phyloP scores from a whole-genome alignment of 2,888 invertebrate species.

The Lithophane ornitopus region DNA sequence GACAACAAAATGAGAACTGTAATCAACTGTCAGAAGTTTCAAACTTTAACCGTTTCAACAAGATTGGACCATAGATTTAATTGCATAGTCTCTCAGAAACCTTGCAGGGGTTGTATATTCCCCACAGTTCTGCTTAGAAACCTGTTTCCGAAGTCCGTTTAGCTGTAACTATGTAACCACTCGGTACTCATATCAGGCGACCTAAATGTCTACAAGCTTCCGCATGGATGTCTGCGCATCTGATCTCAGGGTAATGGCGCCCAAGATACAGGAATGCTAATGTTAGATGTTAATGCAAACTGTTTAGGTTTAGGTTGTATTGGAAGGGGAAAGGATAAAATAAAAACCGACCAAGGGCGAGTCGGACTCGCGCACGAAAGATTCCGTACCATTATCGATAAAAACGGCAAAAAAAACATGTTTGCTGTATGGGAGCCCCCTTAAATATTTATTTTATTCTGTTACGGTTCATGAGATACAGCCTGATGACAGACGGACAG shows the following conservation, averaged over 20 bases:
- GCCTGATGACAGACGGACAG: too few relatives aligned
- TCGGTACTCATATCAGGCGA: conserved; percentile 37
- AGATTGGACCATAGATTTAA: background rate
- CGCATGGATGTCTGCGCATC: conserved; percentile 40
- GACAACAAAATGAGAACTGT: background rate
- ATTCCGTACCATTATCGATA: too few relatives aligned
- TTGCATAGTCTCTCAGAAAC: background rate
- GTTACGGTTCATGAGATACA: too few relatives aligned
- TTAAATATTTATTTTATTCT: too few relatives aligned
- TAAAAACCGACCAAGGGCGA: too few relatives aligned
- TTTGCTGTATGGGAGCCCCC: too few relatives aligned
- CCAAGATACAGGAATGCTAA: conserved; percentile 43
- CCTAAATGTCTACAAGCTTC: conserved; percentile 48
- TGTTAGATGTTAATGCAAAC: conserved; percentile 29
- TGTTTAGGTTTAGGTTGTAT: too few relatives aligned
- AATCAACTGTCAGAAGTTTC: background rate
- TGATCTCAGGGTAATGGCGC: conserved; percentile 41
- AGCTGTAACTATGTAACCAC: conserved; percentile 3
- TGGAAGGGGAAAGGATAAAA: too few relatives aligned
- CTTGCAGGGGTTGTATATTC: background rate
- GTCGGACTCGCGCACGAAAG: too few relatives aligned
- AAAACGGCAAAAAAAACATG: too few relatives aligned
- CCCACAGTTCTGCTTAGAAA: background rate
- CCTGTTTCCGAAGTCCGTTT: conserved; percentile 26
- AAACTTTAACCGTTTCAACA: background rate